Evolutionary conservation across 2,888 invertebrate genomes (phyloP).

Genomic region (Rotaria socialis): DNA sequence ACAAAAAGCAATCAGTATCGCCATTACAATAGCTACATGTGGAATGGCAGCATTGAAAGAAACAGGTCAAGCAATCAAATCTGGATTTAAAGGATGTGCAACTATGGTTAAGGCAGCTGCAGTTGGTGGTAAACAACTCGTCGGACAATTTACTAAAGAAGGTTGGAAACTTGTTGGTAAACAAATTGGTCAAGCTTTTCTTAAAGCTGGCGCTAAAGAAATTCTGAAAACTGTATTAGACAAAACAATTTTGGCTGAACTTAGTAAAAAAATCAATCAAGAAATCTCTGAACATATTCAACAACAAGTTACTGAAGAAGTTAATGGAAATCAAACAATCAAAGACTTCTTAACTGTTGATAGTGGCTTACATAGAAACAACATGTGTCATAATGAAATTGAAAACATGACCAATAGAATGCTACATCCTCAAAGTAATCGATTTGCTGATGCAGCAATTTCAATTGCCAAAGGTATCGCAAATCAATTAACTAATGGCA

Average conservation of each 20-base stretch:
- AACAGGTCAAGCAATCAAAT: neutral
- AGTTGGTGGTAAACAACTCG: neutral
- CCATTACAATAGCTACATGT: conserved; percentile 23
- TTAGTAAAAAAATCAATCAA: neutral
- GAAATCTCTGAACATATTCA: neutral
- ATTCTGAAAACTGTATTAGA: neutral
- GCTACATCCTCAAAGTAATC: neutral
- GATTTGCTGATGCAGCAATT: neutral
- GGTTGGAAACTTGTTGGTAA: conserved; percentile 11
- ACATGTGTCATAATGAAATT: neutral
- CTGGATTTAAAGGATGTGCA: conserved; percentile 3
- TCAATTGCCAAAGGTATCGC: neutral
- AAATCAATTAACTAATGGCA: conserved; percentile 1
- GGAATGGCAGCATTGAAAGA: conserved; percentile 1
- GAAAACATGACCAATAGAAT: neutral
- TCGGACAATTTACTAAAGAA: conserved; percentile 26
- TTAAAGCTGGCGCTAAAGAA: conserved; percentile 7
- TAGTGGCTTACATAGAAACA: too few species aligned
- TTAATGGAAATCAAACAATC: too few species aligned
- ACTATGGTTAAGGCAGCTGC: neutral
- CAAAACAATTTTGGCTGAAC: neutral
- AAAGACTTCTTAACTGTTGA: too few species aligned
- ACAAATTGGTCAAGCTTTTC: conserved; percentile 11
- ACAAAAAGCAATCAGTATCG: conserved; percentile 1
- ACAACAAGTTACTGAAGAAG: too few species aligned